Conservation (phyloP, 2,113 vertebrate species). For the Echinops telfairi region DNA sequence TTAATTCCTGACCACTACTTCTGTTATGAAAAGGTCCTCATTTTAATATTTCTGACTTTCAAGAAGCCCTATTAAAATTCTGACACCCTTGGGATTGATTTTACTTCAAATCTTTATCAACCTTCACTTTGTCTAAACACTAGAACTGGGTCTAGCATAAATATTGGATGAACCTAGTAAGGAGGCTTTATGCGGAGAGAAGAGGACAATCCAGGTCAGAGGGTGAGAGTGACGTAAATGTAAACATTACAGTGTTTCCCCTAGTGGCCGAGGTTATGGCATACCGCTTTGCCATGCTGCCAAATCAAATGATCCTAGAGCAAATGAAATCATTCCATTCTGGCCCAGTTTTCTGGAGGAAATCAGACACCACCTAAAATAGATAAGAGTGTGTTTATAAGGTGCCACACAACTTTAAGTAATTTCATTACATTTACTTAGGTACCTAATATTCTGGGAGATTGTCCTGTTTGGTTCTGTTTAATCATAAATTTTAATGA, state of each 20-base stretch:
- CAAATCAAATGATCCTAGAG: not conserved
- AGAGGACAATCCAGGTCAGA: not conserved
- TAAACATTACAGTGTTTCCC: not conserved
- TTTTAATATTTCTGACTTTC: constrained; percentile 60
- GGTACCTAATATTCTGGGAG: not conserved
- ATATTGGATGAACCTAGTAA: not conserved
- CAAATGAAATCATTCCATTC: not conserved
- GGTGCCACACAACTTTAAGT: not conserved
- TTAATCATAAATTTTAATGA: too few species aligned
- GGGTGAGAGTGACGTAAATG: not conserved
- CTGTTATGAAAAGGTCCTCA: constrained; percentile 56
- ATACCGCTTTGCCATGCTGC: not conserved
- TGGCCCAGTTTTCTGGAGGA: not conserved
- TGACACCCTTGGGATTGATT: constrained; percentile 10
- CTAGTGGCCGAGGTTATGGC: not conserved
- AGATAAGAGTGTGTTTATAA: not conserved
- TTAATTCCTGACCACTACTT: constrained; percentile 40
- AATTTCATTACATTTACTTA: not conserved
- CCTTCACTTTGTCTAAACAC: constrained; percentile 14
- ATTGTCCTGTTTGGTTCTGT: not conserved
- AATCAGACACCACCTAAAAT: not conserved
- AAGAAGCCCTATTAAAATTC: constrained; percentile 64
- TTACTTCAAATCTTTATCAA: constrained; percentile 35
- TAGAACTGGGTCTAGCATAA: not conserved
- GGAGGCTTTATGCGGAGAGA: not conserved